Evolutionary conservation across 1,140 invertebrate species (phyloP).

Genomic region (Riptortus pedestris): DNA sequence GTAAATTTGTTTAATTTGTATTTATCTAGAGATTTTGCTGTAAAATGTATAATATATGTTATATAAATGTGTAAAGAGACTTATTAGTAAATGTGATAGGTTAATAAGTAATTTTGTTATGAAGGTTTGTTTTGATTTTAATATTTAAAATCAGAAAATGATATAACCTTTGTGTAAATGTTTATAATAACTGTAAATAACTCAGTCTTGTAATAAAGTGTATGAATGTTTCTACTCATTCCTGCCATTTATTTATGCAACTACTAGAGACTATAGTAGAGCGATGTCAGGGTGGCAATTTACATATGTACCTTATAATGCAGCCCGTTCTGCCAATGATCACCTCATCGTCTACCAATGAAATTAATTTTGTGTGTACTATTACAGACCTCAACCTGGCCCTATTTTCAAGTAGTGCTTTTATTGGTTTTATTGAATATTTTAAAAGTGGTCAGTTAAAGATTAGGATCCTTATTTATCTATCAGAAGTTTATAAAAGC

Average conservation of each 20-base stretch:
- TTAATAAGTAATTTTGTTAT: neutral
- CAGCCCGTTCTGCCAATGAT: neutral
- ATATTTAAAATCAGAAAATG: conserved; percentile 19
- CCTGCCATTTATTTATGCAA: conserved; percentile 18
- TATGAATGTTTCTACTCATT: conserved; percentile 19
- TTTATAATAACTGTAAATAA: conserved; percentile 13
- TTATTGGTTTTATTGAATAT: neutral
- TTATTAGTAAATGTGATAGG: conserved; percentile 16
- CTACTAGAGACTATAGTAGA: neutral
- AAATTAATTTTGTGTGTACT: neutral
- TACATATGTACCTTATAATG: neutral
- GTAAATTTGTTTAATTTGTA: neutral
- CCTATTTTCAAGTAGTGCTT: neutral
- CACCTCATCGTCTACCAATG: neutral
- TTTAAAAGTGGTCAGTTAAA: neutral
- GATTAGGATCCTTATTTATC: too few relatives aligned
- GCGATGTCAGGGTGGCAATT: conserved; percentile 9
- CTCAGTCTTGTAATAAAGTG: neutral
- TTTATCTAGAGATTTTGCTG: neutral
- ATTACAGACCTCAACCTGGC: neutral
- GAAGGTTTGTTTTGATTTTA: conserved; percentile 13
- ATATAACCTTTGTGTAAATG: conserved; percentile 9
- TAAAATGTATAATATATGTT: conserved; percentile 1
- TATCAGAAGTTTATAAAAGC: too few relatives aligned
- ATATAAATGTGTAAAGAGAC: conserved; percentile 11